Conservation (phyloP, 2,113 vertebrate species). For the Eleginops maclovinus region DNA sequence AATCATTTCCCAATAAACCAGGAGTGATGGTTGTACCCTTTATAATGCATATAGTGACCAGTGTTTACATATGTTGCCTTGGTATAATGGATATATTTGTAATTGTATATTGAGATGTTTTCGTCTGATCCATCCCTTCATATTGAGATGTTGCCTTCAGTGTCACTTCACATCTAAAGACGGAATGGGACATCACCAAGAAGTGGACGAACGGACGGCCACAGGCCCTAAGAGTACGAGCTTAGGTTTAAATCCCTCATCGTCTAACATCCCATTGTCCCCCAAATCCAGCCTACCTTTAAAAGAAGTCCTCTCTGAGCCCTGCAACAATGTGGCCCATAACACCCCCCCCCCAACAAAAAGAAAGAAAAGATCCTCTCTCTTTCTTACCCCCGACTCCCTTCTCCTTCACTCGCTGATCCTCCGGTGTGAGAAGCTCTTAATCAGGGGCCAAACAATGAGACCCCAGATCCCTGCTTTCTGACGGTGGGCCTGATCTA, state of each 20-base stretch:
- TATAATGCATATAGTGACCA: too few relatives aligned
- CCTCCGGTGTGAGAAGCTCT: constrained; percentile 82
- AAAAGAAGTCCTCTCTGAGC: constrained; percentile 71
- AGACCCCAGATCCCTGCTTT: constrained; percentile 73
- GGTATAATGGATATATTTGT: too few relatives aligned
- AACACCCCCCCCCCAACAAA: constrained; percentile 63
- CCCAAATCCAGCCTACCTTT: constrained; percentile 67
- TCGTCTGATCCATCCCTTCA: constrained; percentile 1
- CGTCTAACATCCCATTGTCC: constrained; percentile 81
- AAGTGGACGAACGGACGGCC: constrained; percentile 24
- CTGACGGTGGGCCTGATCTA: constrained; percentile 79
- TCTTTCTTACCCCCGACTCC: constrained; percentile 56
- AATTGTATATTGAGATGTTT: background rate
- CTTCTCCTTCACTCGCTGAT: constrained; percentile 67
- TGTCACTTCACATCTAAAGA: constrained; percentile 33
- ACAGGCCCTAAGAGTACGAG: constrained; percentile 46
- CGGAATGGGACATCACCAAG: constrained; percentile 26
- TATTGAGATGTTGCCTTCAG: constrained; percentile 37
- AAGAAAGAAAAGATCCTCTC: constrained; percentile 68
- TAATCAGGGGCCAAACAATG: constrained; percentile 86
- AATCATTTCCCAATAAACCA: background rate
- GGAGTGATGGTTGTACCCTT: background rate
- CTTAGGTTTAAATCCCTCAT: constrained; percentile 78
- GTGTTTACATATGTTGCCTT: too few relatives aligned
- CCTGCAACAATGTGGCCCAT: constrained; percentile 77